Conservation (phyloP, 2,888 invertebrate species). For the Leptopilina drosophilae region DNA sequence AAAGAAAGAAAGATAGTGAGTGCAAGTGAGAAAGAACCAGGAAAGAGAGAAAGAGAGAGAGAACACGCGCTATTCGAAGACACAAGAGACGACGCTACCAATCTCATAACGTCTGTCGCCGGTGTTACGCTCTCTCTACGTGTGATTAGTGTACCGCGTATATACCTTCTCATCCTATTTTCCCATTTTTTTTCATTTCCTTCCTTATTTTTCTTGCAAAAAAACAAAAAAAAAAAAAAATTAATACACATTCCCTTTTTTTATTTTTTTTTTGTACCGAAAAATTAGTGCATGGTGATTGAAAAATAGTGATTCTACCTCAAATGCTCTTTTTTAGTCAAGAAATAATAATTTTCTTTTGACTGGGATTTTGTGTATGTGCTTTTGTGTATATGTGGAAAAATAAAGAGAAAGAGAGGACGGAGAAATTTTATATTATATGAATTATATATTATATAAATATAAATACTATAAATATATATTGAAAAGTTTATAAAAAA, state of each 20-base stretch:
- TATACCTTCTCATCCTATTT: slow-evolving; percentile 53
- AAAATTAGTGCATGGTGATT: slow-evolving; percentile 52
- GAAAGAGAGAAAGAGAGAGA: slow-evolving; percentile 21
- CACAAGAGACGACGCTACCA: slow-evolving; percentile 46
- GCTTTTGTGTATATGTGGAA: slow-evolving; percentile 4
- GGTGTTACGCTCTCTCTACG: slow-evolving; percentile 42
- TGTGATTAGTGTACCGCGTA: slow-evolving; percentile 43
- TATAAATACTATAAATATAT: slow-evolving; percentile 42
- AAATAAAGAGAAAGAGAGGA: slow-evolving; percentile 40
- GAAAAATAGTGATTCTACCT: slow-evolving; percentile 54
- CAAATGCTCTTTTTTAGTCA: slow-evolving; percentile 52
- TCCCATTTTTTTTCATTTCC: slow-evolving; percentile 52
- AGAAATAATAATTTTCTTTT: slow-evolving; percentile 11
- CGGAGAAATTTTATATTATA: slow-evolving; percentile 50
- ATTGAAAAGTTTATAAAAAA: slow-evolving; percentile 41
- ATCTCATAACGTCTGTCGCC: slow-evolving; percentile 46
- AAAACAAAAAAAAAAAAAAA: background rate
- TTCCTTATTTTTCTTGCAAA: slow-evolving; percentile 18
- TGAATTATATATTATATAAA: slow-evolving; percentile 46
- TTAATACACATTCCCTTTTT: background rate
- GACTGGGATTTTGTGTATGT: slow-evolving; percentile 36
- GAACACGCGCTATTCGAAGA: slow-evolving; percentile 43
- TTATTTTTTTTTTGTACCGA: too few species aligned
- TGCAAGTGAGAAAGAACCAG: slow-evolving; percentile 1
- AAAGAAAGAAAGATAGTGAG: slow-evolving; percentile 17